These are phyloP conservation scores for Eurois occulta DNA, from an alignment of 2,888 invertebrate species.

Conservation along the genomic window DNA sequence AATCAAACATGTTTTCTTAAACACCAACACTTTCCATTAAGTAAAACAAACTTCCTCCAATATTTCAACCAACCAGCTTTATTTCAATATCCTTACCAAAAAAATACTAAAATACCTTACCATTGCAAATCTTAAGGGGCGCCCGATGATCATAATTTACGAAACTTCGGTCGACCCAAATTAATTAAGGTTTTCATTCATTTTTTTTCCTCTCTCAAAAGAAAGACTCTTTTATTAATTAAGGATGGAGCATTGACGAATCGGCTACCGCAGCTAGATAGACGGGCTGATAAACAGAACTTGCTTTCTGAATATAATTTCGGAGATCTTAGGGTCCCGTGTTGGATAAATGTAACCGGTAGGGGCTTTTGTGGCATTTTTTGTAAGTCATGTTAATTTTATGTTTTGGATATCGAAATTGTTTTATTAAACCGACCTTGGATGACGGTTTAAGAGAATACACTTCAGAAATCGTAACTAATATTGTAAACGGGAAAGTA, in stretches of 20 bases:
- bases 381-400: background rate
- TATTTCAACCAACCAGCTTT: conserved; percentile 29
- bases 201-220: conserved; percentile 75
- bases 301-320: conserved; percentile 68
- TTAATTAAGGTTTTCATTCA: conserved; percentile 88
- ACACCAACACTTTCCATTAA: conserved; percentile 38
- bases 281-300: conserved; percentile 83
- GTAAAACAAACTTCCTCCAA: conserved; percentile 21
- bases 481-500: too few species aligned
- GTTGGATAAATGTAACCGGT: conserved; percentile 45
- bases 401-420: background rate
- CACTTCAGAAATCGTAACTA: too few species aligned
- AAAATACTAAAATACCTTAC: conserved; percentile 67
- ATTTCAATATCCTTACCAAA: conserved; percentile 32
- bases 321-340: conserved; percentile 67
- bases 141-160: conserved; percentile 84
- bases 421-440: background rate
- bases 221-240: conserved; percentile 87
- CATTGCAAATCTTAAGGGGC: conserved; percentile 77
- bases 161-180: conserved; percentile 81
- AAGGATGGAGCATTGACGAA: conserved; percentile 89
- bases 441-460: background rate
- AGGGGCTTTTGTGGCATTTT: conserved; percentile 36
- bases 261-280: conserved; percentile 87
- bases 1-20: conserved; percentile 34